Conservation (phyloP, 2,888 invertebrate genomes). For the Drosophila stalkeri region DNA sequence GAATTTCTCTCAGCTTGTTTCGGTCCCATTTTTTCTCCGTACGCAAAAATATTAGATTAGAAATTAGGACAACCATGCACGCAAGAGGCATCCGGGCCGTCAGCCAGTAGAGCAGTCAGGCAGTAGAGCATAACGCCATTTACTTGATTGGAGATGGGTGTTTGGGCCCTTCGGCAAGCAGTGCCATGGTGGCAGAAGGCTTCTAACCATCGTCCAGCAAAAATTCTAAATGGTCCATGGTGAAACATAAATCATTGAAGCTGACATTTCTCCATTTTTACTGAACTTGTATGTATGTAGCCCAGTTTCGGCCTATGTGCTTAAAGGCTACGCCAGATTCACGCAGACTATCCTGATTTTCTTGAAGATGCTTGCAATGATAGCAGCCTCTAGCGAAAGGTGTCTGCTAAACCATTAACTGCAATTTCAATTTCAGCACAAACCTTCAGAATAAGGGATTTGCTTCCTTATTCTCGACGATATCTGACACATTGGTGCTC, state of each 20-base stretch:
- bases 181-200: constrained; percentile 2
- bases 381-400: constrained; percentile 24
- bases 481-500: constrained; percentile 29
- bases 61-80: constrained; percentile 74
- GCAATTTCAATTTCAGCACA: constrained; percentile 13
- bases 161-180: constrained; percentile 14
- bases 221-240: constrained; percentile 77
- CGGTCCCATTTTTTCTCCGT: constrained; percentile 34
- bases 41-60: constrained; percentile 80
- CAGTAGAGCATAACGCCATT: constrained; percentile 73
- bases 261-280: constrained; percentile 82
- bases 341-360: constrained; percentile 40
- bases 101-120: constrained; percentile 71
- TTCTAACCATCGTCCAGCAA: constrained; percentile 60
- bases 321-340: constrained; percentile 41
- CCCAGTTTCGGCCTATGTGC: constrained; percentile 25
- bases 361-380: constrained; percentile 32
- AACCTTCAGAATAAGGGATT: constrained; percentile 17
- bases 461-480: constrained; percentile 1
- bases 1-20: constrained; percentile 57
- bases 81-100: constrained; percentile 25
- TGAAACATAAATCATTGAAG: constrained; percentile 83
- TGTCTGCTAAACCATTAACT: constrained; percentile 33
- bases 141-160: constrained; percentile 48
- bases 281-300: constrained; percentile 56